A percentile compares a stretch with the other conserved stretches of the same genome.
Conservation (phyloP, 2,113 vertebrate species). For the Cheilinus undulatus region DNA sequence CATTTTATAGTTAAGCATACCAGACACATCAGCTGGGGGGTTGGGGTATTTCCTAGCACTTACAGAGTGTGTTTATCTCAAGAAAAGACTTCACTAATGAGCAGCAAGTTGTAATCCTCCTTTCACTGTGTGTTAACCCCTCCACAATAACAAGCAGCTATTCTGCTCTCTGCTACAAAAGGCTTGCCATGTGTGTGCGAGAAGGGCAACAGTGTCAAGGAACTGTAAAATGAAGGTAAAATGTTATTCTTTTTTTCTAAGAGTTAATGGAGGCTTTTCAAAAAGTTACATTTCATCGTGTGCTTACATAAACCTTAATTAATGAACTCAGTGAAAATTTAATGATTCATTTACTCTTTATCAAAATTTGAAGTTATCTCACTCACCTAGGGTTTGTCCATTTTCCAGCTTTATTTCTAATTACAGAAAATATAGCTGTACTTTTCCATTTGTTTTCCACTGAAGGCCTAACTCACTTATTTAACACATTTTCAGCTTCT, state of each 20-base stretch:
- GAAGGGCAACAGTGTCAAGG: too few relatives aligned
- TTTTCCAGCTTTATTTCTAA: too few relatives aligned
- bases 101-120: conserved; percentile 54
- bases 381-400: not conserved
- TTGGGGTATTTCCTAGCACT: conserved; percentile 5
- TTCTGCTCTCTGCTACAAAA: conserved; percentile 16
- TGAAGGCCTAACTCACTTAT: not conserved
- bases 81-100: conserved; percentile 40
- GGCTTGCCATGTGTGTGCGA: not conserved
- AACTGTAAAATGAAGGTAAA: too few relatives aligned
- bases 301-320: too few relatives aligned
- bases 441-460: not conserved
- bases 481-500: not conserved
- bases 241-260: too few relatives aligned
- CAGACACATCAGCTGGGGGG: not conserved
- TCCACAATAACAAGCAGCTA: conserved; percentile 26
- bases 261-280: not conserved
- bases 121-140: conserved; percentile 49
- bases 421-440: too few relatives aligned
- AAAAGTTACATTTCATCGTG: not conserved
- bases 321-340: too few relatives aligned
- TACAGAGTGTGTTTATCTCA: conserved; percentile 14
- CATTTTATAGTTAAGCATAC: conserved; percentile 4
- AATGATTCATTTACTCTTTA: not conserved
- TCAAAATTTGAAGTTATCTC: not conserved